Percentiles rank a stretch among this genome's conserved stretches.
Evolutionary conservation across 2,113 vertebrate genomes (phyloP).

Genomic region (Megalops atlanticus): DNA sequence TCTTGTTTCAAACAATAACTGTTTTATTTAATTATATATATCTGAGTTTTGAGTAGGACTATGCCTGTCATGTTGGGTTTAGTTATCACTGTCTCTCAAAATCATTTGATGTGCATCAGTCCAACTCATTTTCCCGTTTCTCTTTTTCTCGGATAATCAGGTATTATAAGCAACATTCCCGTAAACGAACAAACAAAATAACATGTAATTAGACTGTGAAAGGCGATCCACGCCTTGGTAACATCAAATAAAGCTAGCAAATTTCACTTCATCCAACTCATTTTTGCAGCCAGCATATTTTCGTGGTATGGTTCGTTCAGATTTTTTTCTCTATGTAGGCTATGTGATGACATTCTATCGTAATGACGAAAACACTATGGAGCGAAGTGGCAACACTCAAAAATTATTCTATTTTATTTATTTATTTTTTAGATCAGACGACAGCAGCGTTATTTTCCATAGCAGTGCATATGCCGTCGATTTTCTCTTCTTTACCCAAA

Average conservation of each 20-base stretch:
- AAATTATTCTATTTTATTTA: slow-evolving; percentile 69
- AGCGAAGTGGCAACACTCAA: slow-evolving; percentile 63
- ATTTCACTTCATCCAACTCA: slow-evolving; percentile 42
- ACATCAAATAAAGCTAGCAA: slow-evolving; percentile 77
- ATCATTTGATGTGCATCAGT: slow-evolving; percentile 75
- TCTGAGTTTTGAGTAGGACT: slow-evolving; percentile 73
- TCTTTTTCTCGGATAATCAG: slow-evolving; percentile 73
- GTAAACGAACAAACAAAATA: slow-evolving; percentile 58
- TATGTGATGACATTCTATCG: slow-evolving; percentile 51
- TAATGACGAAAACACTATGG: slow-evolving; percentile 41
- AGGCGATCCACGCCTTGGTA: slow-evolving; percentile 72
- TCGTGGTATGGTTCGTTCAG: slow-evolving; percentile 59
- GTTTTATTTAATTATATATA: slow-evolving; percentile 92
- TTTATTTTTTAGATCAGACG: slow-evolving; percentile 65
- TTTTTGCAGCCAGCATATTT: slow-evolving; percentile 36
- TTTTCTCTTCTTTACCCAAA: neutral
- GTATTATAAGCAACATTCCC: slow-evolving; percentile 79
- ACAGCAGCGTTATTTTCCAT: slow-evolving; percentile 57
- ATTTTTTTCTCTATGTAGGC: slow-evolving; percentile 45
- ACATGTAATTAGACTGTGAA: slow-evolving; percentile 77
- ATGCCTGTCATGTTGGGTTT: slow-evolving; percentile 74
- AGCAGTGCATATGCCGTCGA: neutral
- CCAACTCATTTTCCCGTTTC: slow-evolving; percentile 61
- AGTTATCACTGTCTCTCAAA: slow-evolving; percentile 62
- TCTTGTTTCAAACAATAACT: slow-evolving; percentile 88